Conservation (phyloP, 2,888 invertebrate genomes). For the Xestoiulus laeticollis region DNA sequence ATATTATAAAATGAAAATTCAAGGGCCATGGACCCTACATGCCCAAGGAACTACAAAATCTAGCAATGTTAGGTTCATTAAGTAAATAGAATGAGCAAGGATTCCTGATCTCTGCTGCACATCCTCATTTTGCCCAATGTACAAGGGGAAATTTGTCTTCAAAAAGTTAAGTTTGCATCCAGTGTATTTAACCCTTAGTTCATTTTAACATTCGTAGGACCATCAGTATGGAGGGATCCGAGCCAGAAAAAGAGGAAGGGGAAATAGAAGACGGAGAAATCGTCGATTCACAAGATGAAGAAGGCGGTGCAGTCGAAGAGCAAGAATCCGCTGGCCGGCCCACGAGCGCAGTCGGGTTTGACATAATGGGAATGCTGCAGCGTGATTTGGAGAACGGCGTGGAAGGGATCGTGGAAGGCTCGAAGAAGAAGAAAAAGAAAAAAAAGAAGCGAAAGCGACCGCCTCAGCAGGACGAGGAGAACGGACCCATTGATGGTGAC, state of each 20-base stretch:
- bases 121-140: neutral
- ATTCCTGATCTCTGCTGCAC: neutral
- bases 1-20: no score
- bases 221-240: neutral
- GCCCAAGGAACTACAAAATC: no score
- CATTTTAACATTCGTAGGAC: neutral
- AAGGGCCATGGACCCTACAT: no score
- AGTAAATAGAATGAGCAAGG: no score
- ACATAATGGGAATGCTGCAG: constrained; percentile 6
- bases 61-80: no score
- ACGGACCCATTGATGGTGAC: neutral
- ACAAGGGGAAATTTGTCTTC: neutral
- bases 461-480: neutral
- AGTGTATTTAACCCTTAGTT: neutral
- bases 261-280: constrained; percentile 58
- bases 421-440: constrained; percentile 52
- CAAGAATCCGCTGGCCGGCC: neutral
- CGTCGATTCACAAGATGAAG: constrained; percentile 56
- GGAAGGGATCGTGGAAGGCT: neutral
- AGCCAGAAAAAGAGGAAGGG: constrained; percentile 53
- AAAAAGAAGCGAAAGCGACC: constrained; percentile 50
- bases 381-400: constrained; percentile 7
- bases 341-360: neutral
- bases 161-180: neutral
- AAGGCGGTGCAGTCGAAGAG: neutral